Evolutionary conservation across 2,888 invertebrate genomes (phyloP).

Genomic region (Camptogramma bilineatum): DNA sequence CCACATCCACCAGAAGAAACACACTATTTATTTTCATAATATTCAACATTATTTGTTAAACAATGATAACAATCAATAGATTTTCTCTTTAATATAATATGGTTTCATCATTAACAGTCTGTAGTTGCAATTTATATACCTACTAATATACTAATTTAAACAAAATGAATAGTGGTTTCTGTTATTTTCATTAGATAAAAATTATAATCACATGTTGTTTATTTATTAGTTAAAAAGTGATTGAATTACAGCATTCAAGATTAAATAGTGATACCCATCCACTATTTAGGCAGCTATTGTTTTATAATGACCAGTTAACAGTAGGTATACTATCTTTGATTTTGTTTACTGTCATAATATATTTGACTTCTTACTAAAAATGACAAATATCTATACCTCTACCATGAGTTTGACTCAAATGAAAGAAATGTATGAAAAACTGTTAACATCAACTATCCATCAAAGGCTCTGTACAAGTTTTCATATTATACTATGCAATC

Average conservation of each 20-base stretch:
- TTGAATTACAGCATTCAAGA: constrained; percentile 18
- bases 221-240: constrained; percentile 16
- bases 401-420: too few species aligned
- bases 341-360: too few species aligned
- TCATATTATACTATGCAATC: too few species aligned
- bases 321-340: too few species aligned
- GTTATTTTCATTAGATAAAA: constrained; percentile 19
- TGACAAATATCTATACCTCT: too few species aligned
- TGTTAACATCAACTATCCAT: too few species aligned
- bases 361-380: too few species aligned
- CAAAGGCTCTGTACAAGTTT: too few species aligned
- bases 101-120: constrained; percentile 76
- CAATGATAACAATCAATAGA: constrained; percentile 83
- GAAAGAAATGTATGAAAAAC: too few species aligned
- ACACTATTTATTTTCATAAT: constrained; percentile 82
- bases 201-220: constrained; percentile 12
- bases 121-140: constrained; percentile 58
- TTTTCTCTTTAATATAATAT: constrained; percentile 75
- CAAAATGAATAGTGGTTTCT: constrained; percentile 42
- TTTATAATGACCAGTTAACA: too few species aligned
- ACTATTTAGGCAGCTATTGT: background rate
- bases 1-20: constrained; percentile 77
- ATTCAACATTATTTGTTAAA: constrained; percentile 81
- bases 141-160: constrained; percentile 56
- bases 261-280: background rate